Evolutionary conservation across 2,888 invertebrate species (phyloP).

Genomic region (Abrostola triplasia): DNA sequence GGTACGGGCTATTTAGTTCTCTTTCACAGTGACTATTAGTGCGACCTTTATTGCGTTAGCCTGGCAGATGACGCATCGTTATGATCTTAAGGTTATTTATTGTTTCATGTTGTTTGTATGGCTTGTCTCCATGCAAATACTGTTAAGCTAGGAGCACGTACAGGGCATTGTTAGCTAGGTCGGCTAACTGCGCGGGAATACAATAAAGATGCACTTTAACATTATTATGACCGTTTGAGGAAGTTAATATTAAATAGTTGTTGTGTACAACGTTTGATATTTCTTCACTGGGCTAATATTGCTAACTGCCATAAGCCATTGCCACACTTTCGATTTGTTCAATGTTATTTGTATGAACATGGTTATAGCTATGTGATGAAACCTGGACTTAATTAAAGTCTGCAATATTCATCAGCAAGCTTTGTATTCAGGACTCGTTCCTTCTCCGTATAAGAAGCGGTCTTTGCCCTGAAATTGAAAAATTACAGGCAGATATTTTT

Average conservation of each 20-base stretch:
- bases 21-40: slow-evolving; percentile 80
- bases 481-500: not conserved
- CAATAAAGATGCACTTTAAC: no score
- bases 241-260: no score
- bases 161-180: not conserved
- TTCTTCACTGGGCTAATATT: no score
- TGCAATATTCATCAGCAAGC: no score
- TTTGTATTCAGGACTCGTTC: no score
- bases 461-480: not conserved
- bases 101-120: slow-evolving; percentile 38
- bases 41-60: slow-evolving; percentile 82
- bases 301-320: no score
- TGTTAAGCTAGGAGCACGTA: not conserved
- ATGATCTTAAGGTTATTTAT: slow-evolving; percentile 49
- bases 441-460: not conserved
- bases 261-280: no score
- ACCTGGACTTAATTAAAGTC: no score
- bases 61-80: slow-evolving; percentile 58
- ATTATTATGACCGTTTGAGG: not conserved
- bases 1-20: slow-evolving; percentile 85
- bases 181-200: not conserved
- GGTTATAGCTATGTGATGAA: no score
- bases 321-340: no score
- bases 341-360: no score
- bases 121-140: slow-evolving; percentile 27